Percentiles rank a stretch among this genome's conserved stretches.
Evolutionary conservation across 2,797 vertebrate species (phyloP).

Genomic region (Myiotriccus ornatus): DNA sequence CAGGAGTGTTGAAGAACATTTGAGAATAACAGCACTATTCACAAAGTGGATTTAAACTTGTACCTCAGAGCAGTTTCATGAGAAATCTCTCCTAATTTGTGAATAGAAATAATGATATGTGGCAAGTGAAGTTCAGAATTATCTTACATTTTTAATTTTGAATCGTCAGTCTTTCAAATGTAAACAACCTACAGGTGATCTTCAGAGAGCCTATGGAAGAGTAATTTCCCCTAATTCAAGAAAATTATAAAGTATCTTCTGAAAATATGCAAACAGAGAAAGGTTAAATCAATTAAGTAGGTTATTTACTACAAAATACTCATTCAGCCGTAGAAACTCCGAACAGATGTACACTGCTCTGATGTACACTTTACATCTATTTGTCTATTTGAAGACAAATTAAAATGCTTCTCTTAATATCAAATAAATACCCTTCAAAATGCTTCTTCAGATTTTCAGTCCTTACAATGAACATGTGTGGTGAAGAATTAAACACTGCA

Average conservation of each 20-base stretch:
- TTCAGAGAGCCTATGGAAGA: background rate
- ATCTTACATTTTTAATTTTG: background rate
- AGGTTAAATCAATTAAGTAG: constrained; percentile 53
- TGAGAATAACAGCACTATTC: constrained; percentile 26
- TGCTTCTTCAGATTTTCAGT: constrained; percentile 7
- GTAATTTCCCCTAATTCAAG: constrained; percentile 20
- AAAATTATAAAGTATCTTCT: constrained; percentile 12
- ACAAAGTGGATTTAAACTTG: constrained; percentile 5
- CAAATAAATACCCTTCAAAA: constrained; percentile 35
- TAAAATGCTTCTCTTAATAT: constrained; percentile 35
- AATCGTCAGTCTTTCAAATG: background rate
- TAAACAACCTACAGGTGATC: constrained; percentile 38
- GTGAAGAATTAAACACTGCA: constrained; percentile 9
- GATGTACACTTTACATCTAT: constrained; percentile 1
- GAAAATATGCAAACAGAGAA: constrained; percentile 48
- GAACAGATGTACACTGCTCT: constrained; percentile 14
- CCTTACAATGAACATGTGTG: background rate
- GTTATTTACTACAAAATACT: constrained; percentile 60
- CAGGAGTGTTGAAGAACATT: constrained; percentile 9
- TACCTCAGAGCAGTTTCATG: background rate
- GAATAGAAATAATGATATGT: background rate
- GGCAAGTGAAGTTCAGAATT: background rate
- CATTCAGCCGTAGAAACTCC: background rate
- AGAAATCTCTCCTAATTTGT: constrained; percentile 1
- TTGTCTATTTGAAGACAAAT: constrained; percentile 44